phyloP scores from a whole-genome alignment of 2,113 vertebrate genomes.

The Ranitomeya imitator region DNA sequence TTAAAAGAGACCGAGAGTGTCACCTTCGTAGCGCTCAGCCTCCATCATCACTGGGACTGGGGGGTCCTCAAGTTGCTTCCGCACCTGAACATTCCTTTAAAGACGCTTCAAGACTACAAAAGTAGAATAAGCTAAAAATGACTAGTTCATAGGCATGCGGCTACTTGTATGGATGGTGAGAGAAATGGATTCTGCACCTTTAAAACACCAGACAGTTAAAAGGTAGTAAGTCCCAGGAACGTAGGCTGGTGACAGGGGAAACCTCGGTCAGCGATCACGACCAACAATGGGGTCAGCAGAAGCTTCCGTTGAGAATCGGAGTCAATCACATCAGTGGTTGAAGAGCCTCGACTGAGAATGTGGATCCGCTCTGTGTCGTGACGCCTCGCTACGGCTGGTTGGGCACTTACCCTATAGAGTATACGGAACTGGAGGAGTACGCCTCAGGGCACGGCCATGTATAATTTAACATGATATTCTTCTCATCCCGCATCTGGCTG shows the following conservation, averaged over 20 bases:
- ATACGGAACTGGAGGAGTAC: too few species aligned
- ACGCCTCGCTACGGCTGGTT: not conserved
- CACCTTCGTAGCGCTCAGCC: slow-evolving; percentile 60
- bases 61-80: slow-evolving; percentile 59
- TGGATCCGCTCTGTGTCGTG: not conserved
- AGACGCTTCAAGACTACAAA: slow-evolving; percentile 46
- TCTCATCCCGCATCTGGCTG: not conserved
- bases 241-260: slow-evolving; percentile 35
- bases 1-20: slow-evolving; percentile 46
- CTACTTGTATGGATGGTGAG: not conserved
- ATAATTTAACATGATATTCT: not conserved
- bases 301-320: not conserved
- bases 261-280: not conserved
- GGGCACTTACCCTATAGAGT: not conserved
- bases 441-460: not conserved
- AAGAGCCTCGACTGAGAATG: not conserved
- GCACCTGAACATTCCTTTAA: slow-evolving; percentile 58
- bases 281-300: not conserved
- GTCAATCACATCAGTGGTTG: slow-evolving; percentile 1
- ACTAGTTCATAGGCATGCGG: slow-evolving; percentile 35
- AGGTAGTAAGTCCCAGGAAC: slow-evolving; percentile 55
- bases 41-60: slow-evolving; percentile 44
- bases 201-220: slow-evolving; percentile 73
- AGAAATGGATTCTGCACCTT: slow-evolving; percentile 76
- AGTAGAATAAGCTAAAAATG: slow-evolving; percentile 51